phyloP scores from a whole-genome alignment of 2,113 vertebrate genomes.

The Cnemophilus loriae region DNA sequence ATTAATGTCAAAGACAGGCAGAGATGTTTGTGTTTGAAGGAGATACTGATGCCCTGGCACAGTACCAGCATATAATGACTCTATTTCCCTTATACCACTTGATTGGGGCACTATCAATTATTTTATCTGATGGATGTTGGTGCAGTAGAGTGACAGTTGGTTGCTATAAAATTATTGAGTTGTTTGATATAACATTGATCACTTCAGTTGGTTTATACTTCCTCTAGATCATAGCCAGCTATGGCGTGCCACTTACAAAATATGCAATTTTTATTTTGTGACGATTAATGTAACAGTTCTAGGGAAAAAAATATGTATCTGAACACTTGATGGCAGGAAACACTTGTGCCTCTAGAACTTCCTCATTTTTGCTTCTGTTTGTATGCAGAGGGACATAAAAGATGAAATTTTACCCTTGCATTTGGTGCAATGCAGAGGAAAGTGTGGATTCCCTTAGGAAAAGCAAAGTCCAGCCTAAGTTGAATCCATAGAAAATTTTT shows the following conservation, averaged over 20 bases:
- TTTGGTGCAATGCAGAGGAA: not conserved
- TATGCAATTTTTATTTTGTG: not conserved
- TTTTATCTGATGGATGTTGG: not conserved
- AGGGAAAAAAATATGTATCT: not conserved
- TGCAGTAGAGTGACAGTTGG: not conserved
- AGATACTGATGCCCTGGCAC: conserved; percentile 8
- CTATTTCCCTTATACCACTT: not conserved
- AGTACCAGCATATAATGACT: not conserved
- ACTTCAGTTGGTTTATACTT: not conserved
- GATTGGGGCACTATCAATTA: not conserved
- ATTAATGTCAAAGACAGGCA: not conserved
- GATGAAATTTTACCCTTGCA: not conserved
- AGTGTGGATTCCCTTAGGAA: not conserved
- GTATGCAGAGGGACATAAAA: not conserved
- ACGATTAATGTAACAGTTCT: not conserved
- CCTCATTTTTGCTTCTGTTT: not conserved
- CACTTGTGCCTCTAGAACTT: not conserved
- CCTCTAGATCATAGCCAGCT: not conserved
- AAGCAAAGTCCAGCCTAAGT: not conserved
- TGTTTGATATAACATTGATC: not conserved
- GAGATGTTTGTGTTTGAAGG: not conserved
- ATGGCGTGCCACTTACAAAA: not conserved
- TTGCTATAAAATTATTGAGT: not conserved
- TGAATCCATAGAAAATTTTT: not conserved
- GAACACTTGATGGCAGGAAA: not conserved